Conservation (phyloP, 1,140 invertebrate genomes). For the Zaprionus gabonicus region DNA sequence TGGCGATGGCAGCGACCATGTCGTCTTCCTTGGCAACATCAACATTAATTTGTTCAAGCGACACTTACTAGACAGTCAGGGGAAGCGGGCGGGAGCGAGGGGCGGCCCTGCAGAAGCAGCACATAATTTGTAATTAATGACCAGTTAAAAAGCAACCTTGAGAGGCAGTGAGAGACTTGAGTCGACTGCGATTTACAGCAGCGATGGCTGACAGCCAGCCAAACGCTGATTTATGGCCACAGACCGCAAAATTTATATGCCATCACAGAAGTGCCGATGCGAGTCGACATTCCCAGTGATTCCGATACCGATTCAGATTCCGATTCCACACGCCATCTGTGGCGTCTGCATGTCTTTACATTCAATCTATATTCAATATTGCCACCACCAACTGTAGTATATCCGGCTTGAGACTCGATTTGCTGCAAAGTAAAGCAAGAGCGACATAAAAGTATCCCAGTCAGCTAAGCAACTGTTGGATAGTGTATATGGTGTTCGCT, state of each 20-base stretch:
- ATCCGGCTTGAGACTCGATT: constrained; percentile 4
- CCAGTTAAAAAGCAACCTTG: constrained; percentile 72
- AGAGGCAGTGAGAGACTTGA: constrained; percentile 37
- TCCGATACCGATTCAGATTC: constrained; percentile 7
- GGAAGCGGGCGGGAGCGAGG: constrained; percentile 11
- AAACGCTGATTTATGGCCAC: constrained; percentile 81
- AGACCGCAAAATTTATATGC: constrained; percentile 82
- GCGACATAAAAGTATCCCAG: too few relatives aligned
- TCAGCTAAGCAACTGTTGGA: background rate
- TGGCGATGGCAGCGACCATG: constrained; percentile 44
- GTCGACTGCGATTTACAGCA: constrained; percentile 68
- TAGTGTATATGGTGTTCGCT: background rate
- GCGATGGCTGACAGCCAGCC: constrained; percentile 79
- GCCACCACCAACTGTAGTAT: constrained; percentile 26
- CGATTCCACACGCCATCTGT: constrained; percentile 20
- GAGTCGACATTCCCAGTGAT: constrained; percentile 51
- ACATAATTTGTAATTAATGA: constrained; percentile 83
- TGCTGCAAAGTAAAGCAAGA: background rate
- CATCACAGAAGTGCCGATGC: constrained; percentile 57
- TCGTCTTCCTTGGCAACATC: constrained; percentile 37
- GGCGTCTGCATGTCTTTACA: constrained; percentile 51
- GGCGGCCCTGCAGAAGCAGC: constrained; percentile 50
- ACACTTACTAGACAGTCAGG: constrained; percentile 65
- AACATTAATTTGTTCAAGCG: constrained; percentile 77
- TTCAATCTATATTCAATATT: constrained; percentile 65